A percentile compares a stretch with the other conserved stretches of the same genome.
phyloP scores from a whole-genome alignment of 2,113 vertebrate species.

The Crotophaga sulcirostris region DNA sequence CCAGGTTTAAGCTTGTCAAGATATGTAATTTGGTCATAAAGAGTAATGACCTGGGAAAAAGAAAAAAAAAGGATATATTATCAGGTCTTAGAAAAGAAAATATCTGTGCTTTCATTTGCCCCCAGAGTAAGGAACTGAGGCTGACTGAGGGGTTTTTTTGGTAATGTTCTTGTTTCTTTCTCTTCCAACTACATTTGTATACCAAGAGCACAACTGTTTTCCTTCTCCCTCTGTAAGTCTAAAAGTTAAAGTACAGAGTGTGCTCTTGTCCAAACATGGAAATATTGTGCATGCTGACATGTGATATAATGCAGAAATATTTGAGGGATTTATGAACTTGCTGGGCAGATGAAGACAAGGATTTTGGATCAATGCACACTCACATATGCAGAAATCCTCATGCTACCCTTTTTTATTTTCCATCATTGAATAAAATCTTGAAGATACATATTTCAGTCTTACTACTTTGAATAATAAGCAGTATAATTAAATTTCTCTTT shows the following conservation, averaged over 20 bases:
- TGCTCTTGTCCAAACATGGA: background rate
- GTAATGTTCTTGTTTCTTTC: background rate
- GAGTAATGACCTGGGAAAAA: background rate
- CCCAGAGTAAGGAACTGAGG: background rate
- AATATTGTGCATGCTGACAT: background rate
- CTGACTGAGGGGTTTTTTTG: background rate
- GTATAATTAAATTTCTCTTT: background rate
- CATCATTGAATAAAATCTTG: background rate
- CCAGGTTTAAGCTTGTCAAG: background rate
- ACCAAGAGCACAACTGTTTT: background rate
- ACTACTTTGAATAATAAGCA: background rate
- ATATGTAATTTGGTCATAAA: background rate
- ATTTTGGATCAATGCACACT: background rate
- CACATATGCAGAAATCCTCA: background rate
- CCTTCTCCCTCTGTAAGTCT: background rate
- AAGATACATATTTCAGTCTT: background rate
- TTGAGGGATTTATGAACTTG: conserved; percentile 4
- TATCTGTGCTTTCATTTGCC: background rate
- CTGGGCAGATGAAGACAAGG: background rate
- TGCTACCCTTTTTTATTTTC: background rate
- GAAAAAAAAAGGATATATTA: background rate
- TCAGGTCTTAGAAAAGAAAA: background rate
- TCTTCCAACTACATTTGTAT: background rate
- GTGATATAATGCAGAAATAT: conserved; percentile 2
- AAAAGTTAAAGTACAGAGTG: background rate